These are phyloP conservation scores for Enteromius thamalakanensis DNA, from an alignment of 2,797 vertebrate species.

Conservation along the genomic window DNA sequence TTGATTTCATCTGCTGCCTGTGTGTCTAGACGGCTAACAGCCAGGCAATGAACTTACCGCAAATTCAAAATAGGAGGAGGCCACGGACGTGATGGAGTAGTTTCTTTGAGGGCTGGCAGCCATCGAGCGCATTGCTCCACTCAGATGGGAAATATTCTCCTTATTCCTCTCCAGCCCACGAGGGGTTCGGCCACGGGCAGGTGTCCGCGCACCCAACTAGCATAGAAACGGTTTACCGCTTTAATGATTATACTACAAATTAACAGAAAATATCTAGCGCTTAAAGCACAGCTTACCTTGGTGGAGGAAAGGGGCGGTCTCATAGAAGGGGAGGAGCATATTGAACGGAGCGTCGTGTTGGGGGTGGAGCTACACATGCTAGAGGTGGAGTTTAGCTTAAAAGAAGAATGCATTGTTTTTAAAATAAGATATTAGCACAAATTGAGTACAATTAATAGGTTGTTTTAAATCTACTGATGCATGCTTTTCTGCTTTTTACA, in stretches of 20 bases:
- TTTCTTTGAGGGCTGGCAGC: conserved; percentile 82
- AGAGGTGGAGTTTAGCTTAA: conserved; percentile 80
- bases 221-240: background rate
- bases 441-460: background rate
- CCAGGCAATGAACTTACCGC: conserved; percentile 83
- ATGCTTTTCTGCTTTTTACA: no score
- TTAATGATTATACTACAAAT: background rate
- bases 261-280: background rate
- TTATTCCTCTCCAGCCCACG: conserved; percentile 83
- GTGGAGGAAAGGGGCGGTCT: conserved; percentile 81
- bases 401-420: background rate
- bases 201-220: conserved; percentile 71
- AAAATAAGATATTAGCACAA: background rate
- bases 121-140: conserved; percentile 80
- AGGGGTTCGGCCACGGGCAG: conserved; percentile 71
- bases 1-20: background rate
- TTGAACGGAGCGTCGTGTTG: conserved; percentile 81
- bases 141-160: conserved; percentile 86
- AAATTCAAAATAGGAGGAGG: conserved; percentile 95
- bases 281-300: conserved; percentile 77
- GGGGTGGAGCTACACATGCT: conserved; percentile 74
- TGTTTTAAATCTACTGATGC: background rate
- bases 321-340: conserved; percentile 76
- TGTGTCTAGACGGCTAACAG: conserved; percentile 64
- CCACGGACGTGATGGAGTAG: conserved; percentile 86